A percentile compares a stretch with the other conserved stretches of the same genome.
Evolutionary conservation across 1,140 invertebrate genomes (phyloP).

Genomic region (Lasioglossum albipes): DNA sequence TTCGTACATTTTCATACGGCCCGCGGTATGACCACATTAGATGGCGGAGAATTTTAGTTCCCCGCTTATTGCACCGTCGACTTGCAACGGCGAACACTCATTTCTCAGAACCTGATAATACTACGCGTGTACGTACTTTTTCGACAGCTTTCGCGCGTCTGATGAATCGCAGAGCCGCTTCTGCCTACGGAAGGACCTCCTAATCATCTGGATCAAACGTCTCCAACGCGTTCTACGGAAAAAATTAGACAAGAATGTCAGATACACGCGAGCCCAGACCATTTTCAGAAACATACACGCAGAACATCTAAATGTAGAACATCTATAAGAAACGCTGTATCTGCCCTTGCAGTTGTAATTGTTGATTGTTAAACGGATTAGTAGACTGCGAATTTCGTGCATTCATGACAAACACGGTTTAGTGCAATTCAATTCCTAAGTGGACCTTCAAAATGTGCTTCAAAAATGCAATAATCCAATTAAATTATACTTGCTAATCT

Average conservation of each 20-base stretch:
- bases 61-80: neutral
- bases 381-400: too few relatives aligned
- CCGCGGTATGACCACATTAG: neutral
- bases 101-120: constrained; percentile 12
- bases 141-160: neutral
- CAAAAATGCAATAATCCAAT: too few relatives aligned
- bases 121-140: neutral
- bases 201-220: neutral
- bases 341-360: too few relatives aligned
- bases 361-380: too few relatives aligned
- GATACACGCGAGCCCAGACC: neutral
- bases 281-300: too few relatives aligned
- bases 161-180: neutral
- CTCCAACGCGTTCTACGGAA: neutral
- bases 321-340: too few relatives aligned
- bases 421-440: too few relatives aligned
- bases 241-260: neutral
- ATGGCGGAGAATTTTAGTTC: constrained; percentile 1
- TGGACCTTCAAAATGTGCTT: too few relatives aligned
- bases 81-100: neutral
- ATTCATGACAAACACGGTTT: too few relatives aligned
- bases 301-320: too few relatives aligned
- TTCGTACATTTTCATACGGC: neutral
- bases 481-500: too few relatives aligned
- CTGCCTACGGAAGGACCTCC: neutral